Conservation (phyloP, 2,888 invertebrate species). For the Clepsis dumicolana region DNA sequence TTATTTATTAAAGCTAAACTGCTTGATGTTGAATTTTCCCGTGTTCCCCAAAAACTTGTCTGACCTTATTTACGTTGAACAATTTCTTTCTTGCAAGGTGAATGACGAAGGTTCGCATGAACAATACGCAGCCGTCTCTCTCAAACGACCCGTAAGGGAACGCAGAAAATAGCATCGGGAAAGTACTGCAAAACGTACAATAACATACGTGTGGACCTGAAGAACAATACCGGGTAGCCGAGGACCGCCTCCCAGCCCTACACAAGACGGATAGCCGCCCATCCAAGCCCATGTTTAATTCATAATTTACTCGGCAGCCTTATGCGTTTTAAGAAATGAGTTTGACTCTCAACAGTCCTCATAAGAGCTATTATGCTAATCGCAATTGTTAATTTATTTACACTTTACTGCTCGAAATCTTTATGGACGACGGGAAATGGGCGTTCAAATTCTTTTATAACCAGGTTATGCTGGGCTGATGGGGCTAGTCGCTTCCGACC, state of each 20-base stretch:
- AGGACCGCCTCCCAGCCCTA: constrained; percentile 37
- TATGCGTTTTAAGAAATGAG: constrained; percentile 50
- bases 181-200: constrained; percentile 52
- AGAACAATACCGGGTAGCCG: constrained; percentile 37
- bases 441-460: constrained; percentile 16
- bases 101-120: constrained; percentile 23
- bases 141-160: constrained; percentile 39
- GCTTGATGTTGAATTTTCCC: not conserved
- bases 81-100: constrained; percentile 9
- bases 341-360: constrained; percentile 42
- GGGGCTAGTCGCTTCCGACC: constrained; percentile 7
- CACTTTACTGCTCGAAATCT: constrained; percentile 24
- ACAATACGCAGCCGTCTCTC: constrained; percentile 35
- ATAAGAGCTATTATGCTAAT: constrained; percentile 42
- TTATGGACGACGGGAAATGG: constrained; percentile 13
- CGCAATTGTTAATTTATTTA: constrained; percentile 40
- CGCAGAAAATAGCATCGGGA: constrained; percentile 36
- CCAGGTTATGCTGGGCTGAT: constrained; percentile 11
- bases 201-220: constrained; percentile 54
- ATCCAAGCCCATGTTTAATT: constrained; percentile 61
- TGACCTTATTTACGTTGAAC: not conserved
- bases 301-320: constrained; percentile 51
- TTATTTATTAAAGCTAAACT: not conserved
- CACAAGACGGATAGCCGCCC: constrained; percentile 59
- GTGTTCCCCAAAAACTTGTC: not conserved